Percentiles rank a stretch among this genome's conserved stretches.
Conservation (phyloP, 2,888 invertebrate species). For the Exocentrus adspersus region DNA sequence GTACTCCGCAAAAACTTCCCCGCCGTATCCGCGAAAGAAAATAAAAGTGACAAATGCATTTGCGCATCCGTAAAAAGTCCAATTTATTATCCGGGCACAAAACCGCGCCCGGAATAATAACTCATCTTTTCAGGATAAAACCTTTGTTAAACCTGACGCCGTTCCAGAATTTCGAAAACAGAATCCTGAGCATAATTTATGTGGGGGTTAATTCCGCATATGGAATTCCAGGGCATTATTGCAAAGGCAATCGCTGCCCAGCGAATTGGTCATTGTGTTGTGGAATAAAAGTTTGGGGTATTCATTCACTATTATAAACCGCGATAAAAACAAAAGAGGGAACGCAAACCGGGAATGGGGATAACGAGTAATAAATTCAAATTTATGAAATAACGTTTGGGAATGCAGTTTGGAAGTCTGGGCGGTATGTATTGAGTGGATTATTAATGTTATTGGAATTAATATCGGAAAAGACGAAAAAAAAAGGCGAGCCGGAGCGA, state of each 20-base stretch:
- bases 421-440: conserved; percentile 30
- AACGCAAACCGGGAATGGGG: conserved; percentile 40
- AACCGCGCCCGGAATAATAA: conserved; percentile 44
- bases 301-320: conserved; percentile 43
- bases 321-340: conserved; percentile 45
- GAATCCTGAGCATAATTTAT: conserved; percentile 25
- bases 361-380: conserved; percentile 44
- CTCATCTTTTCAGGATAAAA: conserved; percentile 34
- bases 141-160: conserved; percentile 22
- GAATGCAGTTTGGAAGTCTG: conserved; percentile 39
- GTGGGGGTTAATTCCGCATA: conserved; percentile 26
- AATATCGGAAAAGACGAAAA: conserved; percentile 1
- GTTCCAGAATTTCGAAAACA: conserved; percentile 23
- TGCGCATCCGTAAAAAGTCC: conserved; percentile 55
- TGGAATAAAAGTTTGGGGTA: conserved; percentile 37
- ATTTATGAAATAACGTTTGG: conserved; percentile 47
- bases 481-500: not conserved
- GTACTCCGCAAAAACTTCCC: conserved; percentile 43
- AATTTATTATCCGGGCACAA: conserved; percentile 57
- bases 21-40: conserved; percentile 38
- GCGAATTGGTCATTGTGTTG: conserved; percentile 31
- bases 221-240: conserved; percentile 23
- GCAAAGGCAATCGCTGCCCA: conserved; percentile 1
- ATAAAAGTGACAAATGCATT: conserved; percentile 58
- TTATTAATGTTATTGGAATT: conserved; percentile 20